These are phyloP conservation scores for Romanomermis culicivorax DNA, from an alignment of 2,888 invertebrate species.

Conservation along the genomic window DNA sequence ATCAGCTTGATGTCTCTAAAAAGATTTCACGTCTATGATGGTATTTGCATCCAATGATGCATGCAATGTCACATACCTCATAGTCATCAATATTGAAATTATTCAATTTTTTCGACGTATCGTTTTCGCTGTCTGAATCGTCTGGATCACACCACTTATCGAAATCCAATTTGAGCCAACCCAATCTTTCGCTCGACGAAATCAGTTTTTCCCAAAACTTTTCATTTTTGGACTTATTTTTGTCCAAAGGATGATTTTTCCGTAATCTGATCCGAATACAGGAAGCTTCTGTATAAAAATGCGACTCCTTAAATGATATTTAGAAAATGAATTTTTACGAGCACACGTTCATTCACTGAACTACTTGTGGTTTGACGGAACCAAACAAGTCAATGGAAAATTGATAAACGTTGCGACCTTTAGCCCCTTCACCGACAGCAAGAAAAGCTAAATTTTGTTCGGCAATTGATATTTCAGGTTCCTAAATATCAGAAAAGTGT, in stretches of 20 bases:
- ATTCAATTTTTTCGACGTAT: background rate
- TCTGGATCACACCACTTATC: slow-evolving; percentile 26
- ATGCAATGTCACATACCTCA: slow-evolving; percentile 3
- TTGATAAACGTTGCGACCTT: background rate
- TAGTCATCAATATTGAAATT: background rate
- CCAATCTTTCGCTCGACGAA: background rate
- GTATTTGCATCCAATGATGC: too few species aligned
- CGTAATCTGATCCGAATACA: background rate
- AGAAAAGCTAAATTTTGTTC: too few species aligned
- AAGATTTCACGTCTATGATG: too few species aligned
- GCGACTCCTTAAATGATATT: too few species aligned
- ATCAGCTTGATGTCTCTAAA: too few species aligned
- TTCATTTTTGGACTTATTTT: background rate
- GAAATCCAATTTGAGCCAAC: slow-evolving; percentile 33
- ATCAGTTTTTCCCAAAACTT: background rate
- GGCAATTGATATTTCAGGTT: too few species aligned
- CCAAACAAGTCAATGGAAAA: background rate
- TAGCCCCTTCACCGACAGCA: slow-evolving; percentile 1
- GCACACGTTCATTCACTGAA: too few species aligned
- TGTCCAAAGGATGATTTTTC: background rate
- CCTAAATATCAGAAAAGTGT: too few species aligned
- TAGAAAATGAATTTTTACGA: too few species aligned
- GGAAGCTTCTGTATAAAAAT: too few species aligned
- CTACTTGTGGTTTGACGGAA: too few species aligned
- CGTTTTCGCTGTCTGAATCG: slow-evolving; percentile 20